Evolutionary conservation across 2,797 vertebrate species (phyloP).

Genomic region (Clarias fuscus): DNA sequence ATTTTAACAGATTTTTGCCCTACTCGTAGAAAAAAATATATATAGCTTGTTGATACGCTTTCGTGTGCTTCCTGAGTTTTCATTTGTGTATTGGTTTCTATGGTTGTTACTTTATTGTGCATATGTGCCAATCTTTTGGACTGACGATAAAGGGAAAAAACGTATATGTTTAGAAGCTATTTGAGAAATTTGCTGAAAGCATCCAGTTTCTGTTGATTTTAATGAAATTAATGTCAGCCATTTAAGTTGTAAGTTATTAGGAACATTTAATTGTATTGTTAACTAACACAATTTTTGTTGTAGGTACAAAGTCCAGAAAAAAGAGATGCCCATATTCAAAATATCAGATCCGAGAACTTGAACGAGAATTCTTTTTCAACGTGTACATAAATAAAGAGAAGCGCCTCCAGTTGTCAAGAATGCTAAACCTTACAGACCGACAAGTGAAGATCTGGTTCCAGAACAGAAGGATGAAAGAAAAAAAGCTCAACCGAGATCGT

Average conservation of each 20-base stretch:
- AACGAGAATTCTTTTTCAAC: slow-evolving; percentile 99
- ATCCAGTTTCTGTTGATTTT: background rate
- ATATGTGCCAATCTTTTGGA: background rate
- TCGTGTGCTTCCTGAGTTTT: slow-evolving; percentile 15
- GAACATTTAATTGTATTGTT: background rate
- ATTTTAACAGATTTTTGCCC: background rate
- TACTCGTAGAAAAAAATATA: background rate
- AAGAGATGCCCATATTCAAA: slow-evolving; percentile 98
- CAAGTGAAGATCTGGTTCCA: slow-evolving; percentile 99
- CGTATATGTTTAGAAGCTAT: background rate
- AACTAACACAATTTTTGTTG: slow-evolving; percentile 34
- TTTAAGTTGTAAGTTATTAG: slow-evolving; percentile 1
- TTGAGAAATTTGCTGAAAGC: background rate
- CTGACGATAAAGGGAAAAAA: background rate
- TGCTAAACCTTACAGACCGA: slow-evolving; percentile 96
- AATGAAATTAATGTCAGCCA: background rate
- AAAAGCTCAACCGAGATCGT: slow-evolving; percentile 97
- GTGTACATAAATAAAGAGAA: slow-evolving; percentile 99
- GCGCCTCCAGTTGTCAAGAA: slow-evolving; percentile 93
- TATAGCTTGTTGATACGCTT: background rate
- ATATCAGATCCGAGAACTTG: slow-evolving; percentile 99
- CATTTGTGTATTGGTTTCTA: background rate
- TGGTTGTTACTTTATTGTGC: background rate
- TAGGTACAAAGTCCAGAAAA: slow-evolving; percentile 91
- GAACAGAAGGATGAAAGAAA: slow-evolving; percentile 99